A percentile compares a stretch with the other conserved stretches of the same genome.
phyloP scores from a whole-genome alignment of 2,113 vertebrate species.

The Gymnorhina tibicen region DNA sequence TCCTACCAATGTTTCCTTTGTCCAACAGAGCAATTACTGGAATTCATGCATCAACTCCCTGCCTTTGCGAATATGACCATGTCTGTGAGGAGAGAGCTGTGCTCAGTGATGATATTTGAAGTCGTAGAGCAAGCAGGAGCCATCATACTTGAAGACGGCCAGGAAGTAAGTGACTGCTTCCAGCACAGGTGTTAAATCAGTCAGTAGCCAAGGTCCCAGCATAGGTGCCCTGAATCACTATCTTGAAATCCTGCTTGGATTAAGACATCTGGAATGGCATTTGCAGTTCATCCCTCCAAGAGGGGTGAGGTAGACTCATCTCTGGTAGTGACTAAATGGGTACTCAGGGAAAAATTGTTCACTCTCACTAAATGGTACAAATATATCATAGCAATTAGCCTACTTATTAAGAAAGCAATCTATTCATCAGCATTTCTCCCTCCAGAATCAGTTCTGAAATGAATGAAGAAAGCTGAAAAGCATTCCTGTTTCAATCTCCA shows the following conservation, averaged over 20 bases:
- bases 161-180: conserved; percentile 79
- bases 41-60: conserved; percentile 97
- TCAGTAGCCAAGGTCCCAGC: not conserved
- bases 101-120: conserved; percentile 96
- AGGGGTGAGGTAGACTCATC: not conserved
- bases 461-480: not conserved
- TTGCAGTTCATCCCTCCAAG: not conserved
- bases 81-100: conserved; percentile 93
- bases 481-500: not conserved
- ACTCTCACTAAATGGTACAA: not conserved
- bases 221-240: not conserved
- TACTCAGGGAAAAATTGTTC: not conserved
- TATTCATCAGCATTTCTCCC: not conserved
- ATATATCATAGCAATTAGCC: not conserved
- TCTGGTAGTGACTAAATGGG: not conserved
- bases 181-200: not conserved
- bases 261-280: not conserved
- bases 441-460: not conserved
- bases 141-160: conserved; percentile 86
- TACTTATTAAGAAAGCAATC: not conserved
- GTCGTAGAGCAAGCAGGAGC: conserved; percentile 92
- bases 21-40: conserved; percentile 87
- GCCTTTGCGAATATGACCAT: conserved; percentile 99
- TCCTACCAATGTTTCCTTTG: not conserved
- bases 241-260: not conserved